Percentiles rank a stretch among this genome's conserved stretches.
These are phyloP conservation scores for Myzus persicae DNA, from an alignment of 1,140 invertebrate genomes.

Conservation along the genomic window DNA sequence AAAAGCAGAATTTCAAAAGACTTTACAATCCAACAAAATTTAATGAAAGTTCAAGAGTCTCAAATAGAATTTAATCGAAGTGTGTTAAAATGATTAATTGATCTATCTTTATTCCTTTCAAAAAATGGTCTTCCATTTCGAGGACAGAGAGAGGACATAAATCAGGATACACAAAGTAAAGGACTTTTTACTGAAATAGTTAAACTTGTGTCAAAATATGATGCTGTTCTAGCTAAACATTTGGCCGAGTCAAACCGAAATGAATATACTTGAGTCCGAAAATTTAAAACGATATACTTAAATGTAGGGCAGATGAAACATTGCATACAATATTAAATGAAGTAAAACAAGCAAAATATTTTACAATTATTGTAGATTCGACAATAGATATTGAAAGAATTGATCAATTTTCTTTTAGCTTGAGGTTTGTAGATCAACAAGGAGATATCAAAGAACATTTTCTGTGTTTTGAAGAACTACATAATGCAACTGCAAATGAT, in stretches of 20 bases:
- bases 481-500: conserved; percentile 13
- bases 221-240: conserved; percentile 13
- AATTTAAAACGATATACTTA: too few species aligned
- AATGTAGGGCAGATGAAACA: too few species aligned
- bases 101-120: too few species aligned
- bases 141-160: neutral
- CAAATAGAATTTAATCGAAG: too few species aligned
- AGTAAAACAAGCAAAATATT: too few species aligned
- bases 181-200: conserved; percentile 14
- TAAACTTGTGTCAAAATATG: conserved; percentile 19
- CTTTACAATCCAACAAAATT: conserved; percentile 11
- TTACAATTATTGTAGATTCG: too few species aligned
- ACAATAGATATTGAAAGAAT: conserved; percentile 26
- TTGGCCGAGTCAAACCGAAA: neutral
- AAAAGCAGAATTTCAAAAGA: conserved; percentile 27
- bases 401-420: conserved; percentile 30
- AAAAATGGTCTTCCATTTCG: too few species aligned
- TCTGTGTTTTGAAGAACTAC: conserved; percentile 21
- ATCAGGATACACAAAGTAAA: neutral
- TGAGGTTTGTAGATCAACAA: conserved; percentile 29
- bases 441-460: conserved; percentile 18
- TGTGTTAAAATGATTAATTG: too few species aligned
- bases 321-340: too few species aligned
- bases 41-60: neutral
- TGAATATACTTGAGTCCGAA: neutral